Evolutionary conservation across 2,888 invertebrate species (phyloP).

Genomic region (Luperina testacea): DNA sequence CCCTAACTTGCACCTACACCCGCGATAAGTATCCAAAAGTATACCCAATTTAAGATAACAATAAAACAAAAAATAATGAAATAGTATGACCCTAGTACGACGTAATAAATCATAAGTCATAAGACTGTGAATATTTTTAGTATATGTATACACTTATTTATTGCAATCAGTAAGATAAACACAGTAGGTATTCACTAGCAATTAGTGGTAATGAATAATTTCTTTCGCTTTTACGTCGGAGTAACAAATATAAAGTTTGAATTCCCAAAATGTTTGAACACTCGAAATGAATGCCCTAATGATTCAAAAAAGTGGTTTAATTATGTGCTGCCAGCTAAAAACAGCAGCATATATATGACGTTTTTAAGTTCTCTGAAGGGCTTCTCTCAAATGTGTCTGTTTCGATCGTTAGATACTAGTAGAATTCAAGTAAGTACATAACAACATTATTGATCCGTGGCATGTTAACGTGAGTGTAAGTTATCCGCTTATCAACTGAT

Average conservation of each 20-base stretch:
- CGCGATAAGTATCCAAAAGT: background rate
- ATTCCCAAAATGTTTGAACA: background rate
- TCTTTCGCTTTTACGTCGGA: background rate
- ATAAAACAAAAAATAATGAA: background rate
- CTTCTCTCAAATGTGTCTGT: background rate
- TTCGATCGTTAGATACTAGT: background rate
- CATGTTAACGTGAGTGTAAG: conserved; percentile 2
- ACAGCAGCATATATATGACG: background rate
- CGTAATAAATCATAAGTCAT: background rate
- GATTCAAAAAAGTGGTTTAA: background rate
- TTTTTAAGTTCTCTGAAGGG: background rate
- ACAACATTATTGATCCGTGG: conserved; percentile 51
- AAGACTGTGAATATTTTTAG: background rate
- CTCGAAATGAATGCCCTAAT: background rate
- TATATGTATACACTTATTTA: background rate
- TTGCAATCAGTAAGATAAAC: background rate
- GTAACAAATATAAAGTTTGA: no score
- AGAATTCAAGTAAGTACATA: background rate
- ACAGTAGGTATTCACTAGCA: background rate
- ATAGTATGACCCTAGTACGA: background rate
- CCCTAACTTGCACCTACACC: background rate
- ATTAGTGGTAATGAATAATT: background rate
- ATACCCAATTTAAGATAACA: background rate
- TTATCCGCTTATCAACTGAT: conserved; percentile 53
- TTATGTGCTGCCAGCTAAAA: background rate